phyloP scores from a whole-genome alignment of 1,140 invertebrate genomes.

The Trichonephila clavipes region DNA sequence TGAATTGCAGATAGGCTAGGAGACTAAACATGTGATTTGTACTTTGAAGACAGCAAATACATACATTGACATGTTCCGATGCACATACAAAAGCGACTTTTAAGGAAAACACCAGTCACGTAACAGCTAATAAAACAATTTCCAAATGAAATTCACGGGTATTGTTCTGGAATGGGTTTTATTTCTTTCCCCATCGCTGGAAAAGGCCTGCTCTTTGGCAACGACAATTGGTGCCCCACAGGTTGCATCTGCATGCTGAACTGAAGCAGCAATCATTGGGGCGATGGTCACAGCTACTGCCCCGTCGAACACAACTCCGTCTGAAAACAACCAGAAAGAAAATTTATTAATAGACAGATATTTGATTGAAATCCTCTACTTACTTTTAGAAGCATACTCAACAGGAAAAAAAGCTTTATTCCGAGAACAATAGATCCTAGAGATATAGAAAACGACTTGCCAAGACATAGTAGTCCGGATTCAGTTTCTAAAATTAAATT shows the following conservation, averaged over 20 bases:
- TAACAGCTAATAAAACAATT: conserved; percentile 37
- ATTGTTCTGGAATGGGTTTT: not conserved
- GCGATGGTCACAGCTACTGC: conserved; percentile 91
- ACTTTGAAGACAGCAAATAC: conserved; percentile 44
- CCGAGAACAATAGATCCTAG: no score
- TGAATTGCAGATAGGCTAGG: not conserved
- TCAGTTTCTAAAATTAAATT: no score
- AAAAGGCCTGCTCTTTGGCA: conserved; percentile 94
- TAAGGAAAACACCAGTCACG: not conserved
- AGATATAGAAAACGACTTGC: no score
- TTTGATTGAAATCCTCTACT: no score
- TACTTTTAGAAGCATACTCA: no score
- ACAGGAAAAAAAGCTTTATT: no score
- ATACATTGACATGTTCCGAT: conserved; percentile 21
- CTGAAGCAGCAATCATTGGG: conserved; percentile 92
- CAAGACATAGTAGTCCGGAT: no score
- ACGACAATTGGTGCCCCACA: conserved; percentile 94
- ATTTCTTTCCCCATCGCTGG: conserved; percentile 86
- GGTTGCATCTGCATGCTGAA: conserved; percentile 92
- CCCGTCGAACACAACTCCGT: conserved; percentile 89
- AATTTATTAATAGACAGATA: no score
- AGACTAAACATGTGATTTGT: conserved; percentile 40
- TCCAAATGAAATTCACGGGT: not conserved
- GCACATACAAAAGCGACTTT: conserved; percentile 2
- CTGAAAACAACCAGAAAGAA: conserved; percentile 85